Conservation (phyloP, 1,140 invertebrate genomes). For the Trissolcus basalis region DNA sequence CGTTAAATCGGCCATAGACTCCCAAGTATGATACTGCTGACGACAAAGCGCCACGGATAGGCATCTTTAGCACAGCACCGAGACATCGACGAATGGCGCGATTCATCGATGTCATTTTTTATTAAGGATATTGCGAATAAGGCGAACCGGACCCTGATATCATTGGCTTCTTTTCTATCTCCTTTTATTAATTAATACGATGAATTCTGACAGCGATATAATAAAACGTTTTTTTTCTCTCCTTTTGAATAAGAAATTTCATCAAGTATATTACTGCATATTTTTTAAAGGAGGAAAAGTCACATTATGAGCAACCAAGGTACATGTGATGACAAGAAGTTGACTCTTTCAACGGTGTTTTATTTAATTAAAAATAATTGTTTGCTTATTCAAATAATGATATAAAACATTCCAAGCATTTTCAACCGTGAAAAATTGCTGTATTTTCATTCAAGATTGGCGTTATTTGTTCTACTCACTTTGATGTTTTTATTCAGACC, state of each 20-base stretch:
- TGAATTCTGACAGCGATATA: too few species aligned
- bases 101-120: constrained; percentile 46
- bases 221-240: neutral
- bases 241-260: constrained; percentile 9
- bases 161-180: constrained; percentile 8
- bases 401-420: too few species aligned
- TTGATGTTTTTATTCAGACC: too few species aligned
- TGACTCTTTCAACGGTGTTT: too few species aligned
- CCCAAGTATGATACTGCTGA: constrained; percentile 32
- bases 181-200: neutral
- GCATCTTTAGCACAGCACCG: constrained; percentile 28
- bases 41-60: constrained; percentile 25
- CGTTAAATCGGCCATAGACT: constrained; percentile 58
- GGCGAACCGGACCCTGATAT: constrained; percentile 13
- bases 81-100: constrained; percentile 46
- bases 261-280: constrained; percentile 1
- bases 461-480: too few species aligned
- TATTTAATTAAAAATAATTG: too few species aligned
- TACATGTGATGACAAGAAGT: too few species aligned
- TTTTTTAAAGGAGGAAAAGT: too few species aligned
- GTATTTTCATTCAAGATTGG: too few species aligned
- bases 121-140: constrained; percentile 44
- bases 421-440: too few species aligned
- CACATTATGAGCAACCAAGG: too few species aligned
- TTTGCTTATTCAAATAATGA: too few species aligned